Evolutionary conservation across 2,113 vertebrate species (phyloP).

Genomic region (Bettongia penicillata): DNA sequence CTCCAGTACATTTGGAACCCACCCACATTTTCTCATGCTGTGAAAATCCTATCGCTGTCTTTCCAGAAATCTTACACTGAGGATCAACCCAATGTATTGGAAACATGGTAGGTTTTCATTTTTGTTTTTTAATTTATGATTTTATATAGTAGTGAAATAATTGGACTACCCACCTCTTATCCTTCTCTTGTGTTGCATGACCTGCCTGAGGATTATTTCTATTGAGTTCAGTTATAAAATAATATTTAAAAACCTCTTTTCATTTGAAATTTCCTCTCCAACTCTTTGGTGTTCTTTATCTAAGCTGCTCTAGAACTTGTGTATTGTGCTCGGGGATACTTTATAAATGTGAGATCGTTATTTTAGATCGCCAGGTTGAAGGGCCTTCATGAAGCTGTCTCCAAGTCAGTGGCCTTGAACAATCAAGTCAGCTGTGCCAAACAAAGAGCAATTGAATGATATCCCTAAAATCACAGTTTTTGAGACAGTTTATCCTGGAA

Average conservation of each 20-base stretch:
- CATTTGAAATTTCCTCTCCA: constrained; percentile 35
- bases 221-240: background rate
- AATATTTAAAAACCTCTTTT: background rate
- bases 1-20: background rate
- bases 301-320: constrained; percentile 74
- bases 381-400: constrained; percentile 67
- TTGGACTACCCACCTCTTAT: background rate
- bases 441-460: constrained; percentile 75
- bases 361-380: constrained; percentile 68
- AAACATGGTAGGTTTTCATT: background rate
- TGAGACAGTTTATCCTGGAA: constrained; percentile 63
- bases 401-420: constrained; percentile 74
- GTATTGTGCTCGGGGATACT: constrained; percentile 68
- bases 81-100: background rate
- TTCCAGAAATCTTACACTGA: background rate
- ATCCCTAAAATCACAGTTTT: constrained; percentile 71
- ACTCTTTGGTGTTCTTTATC: constrained; percentile 60
- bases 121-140: background rate
- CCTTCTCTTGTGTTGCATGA: background rate
- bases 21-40: background rate
- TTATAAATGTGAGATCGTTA: constrained; percentile 73
- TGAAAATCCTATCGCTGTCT: background rate
- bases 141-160: background rate
- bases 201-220: background rate
- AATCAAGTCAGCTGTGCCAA: constrained; percentile 78